Percentiles rank a stretch among this genome's conserved stretches.
Evolutionary conservation across 2,113 vertebrate genomes (phyloP).

Genomic region (Circaetus gallicus): DNA sequence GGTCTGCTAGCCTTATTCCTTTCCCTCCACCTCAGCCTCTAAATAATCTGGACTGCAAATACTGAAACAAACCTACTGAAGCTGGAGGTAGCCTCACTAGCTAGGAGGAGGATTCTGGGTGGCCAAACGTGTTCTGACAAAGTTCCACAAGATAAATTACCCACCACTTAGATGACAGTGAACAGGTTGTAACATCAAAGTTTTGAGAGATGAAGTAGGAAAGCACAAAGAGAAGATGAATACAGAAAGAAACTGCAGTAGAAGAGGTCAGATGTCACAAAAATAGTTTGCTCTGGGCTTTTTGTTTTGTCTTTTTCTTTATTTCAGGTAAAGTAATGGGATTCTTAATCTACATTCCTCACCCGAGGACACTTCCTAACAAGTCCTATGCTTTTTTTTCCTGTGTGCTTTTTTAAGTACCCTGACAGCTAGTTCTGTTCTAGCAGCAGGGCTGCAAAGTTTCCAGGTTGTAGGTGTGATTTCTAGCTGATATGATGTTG

Average conservation of each 20-base stretch:
- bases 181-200: constrained; percentile 34
- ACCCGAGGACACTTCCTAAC: not conserved
- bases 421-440: not conserved
- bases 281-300: constrained; percentile 21
- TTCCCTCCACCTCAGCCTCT: not conserved
- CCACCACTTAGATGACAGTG: constrained; percentile 23
- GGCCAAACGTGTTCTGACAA: constrained; percentile 47
- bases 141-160: constrained; percentile 8
- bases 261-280: constrained; percentile 18
- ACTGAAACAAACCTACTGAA: not conserved
- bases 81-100: not conserved
- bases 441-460: not conserved
- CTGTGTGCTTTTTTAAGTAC: not conserved
- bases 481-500: not conserved
- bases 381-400: not conserved
- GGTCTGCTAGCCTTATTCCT: not conserved
- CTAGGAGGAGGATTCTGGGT: constrained; percentile 39
- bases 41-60: not conserved
- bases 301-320: constrained; percentile 6
- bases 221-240: constrained; percentile 13
- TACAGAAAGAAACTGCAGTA: not conserved
- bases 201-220: not conserved
- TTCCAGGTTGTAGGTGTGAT: not conserved
- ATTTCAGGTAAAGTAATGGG: constrained; percentile 9
- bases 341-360: not conserved